A percentile compares a stretch with the other conserved stretches of the same genome.
These are phyloP conservation scores for Tachyglossus aculeatus DNA, from an alignment of 2,797 vertebrate genomes.

Conservation along the genomic window DNA sequence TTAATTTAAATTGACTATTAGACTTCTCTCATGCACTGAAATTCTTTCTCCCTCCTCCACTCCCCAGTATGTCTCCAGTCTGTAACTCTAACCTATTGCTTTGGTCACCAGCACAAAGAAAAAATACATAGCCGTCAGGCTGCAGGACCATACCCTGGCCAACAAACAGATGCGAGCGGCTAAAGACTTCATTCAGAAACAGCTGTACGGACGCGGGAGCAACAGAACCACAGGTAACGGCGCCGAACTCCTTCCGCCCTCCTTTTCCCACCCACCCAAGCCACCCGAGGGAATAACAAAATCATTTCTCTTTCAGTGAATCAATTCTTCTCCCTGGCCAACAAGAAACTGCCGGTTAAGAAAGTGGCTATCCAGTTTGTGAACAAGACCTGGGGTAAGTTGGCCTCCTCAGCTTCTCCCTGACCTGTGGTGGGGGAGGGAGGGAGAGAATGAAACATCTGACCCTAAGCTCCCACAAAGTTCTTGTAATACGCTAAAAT, in stretches of 20 bases:
- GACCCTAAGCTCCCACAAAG: too few relatives aligned
- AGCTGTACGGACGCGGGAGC: constrained; percentile 83
- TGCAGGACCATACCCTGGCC: constrained; percentile 61
- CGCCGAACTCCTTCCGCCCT: rapidly evolving
- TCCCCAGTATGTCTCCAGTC: too few relatives aligned
- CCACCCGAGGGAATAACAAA: background rate
- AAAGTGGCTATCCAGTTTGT: constrained; percentile 85
- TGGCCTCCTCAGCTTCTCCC: background rate
- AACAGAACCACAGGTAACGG: constrained; percentile 82
- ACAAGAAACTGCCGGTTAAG: constrained; percentile 80
- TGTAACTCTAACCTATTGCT: background rate
- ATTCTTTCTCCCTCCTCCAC: too few relatives aligned
- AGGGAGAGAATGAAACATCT: too few relatives aligned
- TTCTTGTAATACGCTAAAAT: background rate
- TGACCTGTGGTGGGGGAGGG: background rate
- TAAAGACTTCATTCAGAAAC: constrained; percentile 78
- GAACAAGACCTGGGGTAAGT: constrained; percentile 86
- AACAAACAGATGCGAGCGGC: constrained; percentile 78
- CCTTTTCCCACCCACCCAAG: background rate
- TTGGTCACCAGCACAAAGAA: constrained; percentile 60
- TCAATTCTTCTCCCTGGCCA: constrained; percentile 85
- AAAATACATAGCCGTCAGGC: constrained; percentile 76
- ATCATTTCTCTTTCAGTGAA: constrained; percentile 75
- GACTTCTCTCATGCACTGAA: too few relatives aligned
- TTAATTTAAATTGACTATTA: too few relatives aligned